A percentile compares a stretch with the other conserved stretches of the same genome.
These are phyloP conservation scores for Drosophila monieri DNA, from an alignment of 2,888 invertebrate genomes.

Conservation along the genomic window DNA sequence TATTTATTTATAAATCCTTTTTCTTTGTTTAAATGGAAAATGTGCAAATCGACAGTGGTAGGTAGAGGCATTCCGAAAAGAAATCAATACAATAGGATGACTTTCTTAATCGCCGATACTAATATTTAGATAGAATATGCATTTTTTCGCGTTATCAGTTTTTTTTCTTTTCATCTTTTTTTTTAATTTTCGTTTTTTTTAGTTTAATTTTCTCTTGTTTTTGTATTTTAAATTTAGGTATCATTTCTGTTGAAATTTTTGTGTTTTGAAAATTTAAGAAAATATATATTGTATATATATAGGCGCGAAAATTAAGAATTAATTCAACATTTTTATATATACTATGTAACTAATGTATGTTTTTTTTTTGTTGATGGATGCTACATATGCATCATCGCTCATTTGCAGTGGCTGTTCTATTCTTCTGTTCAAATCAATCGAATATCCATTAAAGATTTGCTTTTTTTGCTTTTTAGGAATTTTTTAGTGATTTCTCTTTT, in stretches of 20 bases:
- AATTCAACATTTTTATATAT: conserved; percentile 77
- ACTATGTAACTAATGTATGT: conserved; percentile 67
- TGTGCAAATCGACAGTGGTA: conserved; percentile 22
- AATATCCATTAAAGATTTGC: conserved; percentile 6
- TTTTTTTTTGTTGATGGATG: conserved; percentile 52
- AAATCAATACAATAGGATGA: conserved; percentile 16
- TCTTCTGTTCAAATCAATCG: conserved; percentile 28
- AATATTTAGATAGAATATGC: conserved; percentile 27
- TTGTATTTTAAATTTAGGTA: background rate
- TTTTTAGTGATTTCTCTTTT: conserved; percentile 2
- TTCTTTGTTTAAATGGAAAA: conserved; percentile 7
- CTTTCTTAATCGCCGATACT: conserved; percentile 18
- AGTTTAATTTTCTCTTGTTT: conserved; percentile 18
- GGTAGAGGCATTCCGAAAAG: conserved; percentile 4
- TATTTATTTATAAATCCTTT: conserved; percentile 12
- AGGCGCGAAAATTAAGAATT: conserved; percentile 76
- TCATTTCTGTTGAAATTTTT: conserved; percentile 32
- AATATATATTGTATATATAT: conserved; percentile 60
- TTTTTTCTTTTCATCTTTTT: conserved; percentile 4
- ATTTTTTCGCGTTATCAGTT: conserved; percentile 4
- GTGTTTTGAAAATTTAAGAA: conserved; percentile 73
- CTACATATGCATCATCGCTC: conserved; percentile 27
- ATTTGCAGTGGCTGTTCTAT: conserved; percentile 49
- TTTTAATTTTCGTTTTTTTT: background rate
- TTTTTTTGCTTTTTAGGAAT: conserved; percentile 24